Base-by-base conservation (phyloP, 2,797 vertebrate species). In the Acanthurus leucopareius region DNA sequence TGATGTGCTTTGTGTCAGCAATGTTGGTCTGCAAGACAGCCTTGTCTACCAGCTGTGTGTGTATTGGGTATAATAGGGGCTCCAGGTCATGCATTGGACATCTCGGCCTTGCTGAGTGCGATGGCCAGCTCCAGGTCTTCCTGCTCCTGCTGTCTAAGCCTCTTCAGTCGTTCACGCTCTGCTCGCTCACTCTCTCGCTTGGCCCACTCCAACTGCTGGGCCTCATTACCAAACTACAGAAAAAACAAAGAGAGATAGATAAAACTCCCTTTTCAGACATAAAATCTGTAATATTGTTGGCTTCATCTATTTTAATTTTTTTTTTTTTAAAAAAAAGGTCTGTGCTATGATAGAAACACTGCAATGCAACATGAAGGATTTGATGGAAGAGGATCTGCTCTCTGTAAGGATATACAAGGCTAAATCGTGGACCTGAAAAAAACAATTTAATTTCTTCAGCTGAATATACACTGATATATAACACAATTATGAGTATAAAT, bases 51-150 rank as follows among this genome's bases (percentile, higher is more conserved):
- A 2, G 25, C 7, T 45, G 47, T 58, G 68, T 77, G 58, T 78
- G 10, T 40, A 14, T 59, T 61, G 67, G 56, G 54, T 52, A 66
- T 75, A 61, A 32, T 11, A 13, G 7, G 14, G 54, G 10, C 17
- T 35, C 63, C 68, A 57, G 10, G 74, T 97, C 96, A 98, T 67
- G 97, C 95, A 16, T 95, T 95, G 11, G 97, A 97, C 98, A 99
- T 99, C 94, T 99, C 98, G 0, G 98, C 98, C 93, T 98, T 99
- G 95, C 98, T 99, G 88, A 99, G 97, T 0, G 98, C 98, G 54
- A 99, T 99, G 89, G 98, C 98, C 87, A 99, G 84, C 90, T 99
- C 98, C 73, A 99, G 95, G 88, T 99, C 98, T 72, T 99, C 98
- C 90, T 99, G 98, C 25, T 99, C 98, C 90, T 99, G 98, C 74